Percentiles rank a stretch among this genome's conserved stretches.
Conservation (phyloP, 2,888 invertebrate genomes). For the Linnaemya tessellans region DNA sequence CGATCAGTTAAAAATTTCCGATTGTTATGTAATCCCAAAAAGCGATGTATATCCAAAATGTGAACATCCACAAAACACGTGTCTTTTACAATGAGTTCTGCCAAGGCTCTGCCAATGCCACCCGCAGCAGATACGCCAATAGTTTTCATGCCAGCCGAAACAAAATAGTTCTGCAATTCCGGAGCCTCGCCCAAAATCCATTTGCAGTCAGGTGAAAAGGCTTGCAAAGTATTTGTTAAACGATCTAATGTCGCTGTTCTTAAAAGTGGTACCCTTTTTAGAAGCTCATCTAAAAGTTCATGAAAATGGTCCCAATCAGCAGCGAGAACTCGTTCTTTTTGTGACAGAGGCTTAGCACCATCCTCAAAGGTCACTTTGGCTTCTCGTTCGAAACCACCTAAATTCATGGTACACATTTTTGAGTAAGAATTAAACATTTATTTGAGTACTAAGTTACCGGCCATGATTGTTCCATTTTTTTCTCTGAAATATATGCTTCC, state of each 20-base stretch:
- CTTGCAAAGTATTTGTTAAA: constrained; percentile 95
- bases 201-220: constrained; percentile 98
- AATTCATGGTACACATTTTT: not conserved
- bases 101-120: constrained; percentile 95
- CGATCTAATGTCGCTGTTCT: constrained; percentile 90
- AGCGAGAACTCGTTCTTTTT: constrained; percentile 87
- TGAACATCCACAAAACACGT: constrained; percentile 93
- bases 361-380: constrained; percentile 96
- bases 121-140: constrained; percentile 97
- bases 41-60: constrained; percentile 94
- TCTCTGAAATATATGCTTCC: constrained; percentile 94
- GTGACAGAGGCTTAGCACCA: constrained; percentile 86
- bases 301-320: constrained; percentile 99
- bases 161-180: constrained; percentile 94
- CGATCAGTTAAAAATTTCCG: constrained; percentile 95
- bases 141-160: constrained; percentile 98
- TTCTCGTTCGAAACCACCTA: constrained; percentile 95
- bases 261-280: constrained; percentile 92
- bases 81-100: constrained; percentile 93
- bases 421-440: not conserved
- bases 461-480: constrained; percentile 91
- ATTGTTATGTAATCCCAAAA: constrained; percentile 97
- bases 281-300: constrained; percentile 91
- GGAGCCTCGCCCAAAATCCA: constrained; percentile 98
- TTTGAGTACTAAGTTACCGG: constrained; percentile 78